Evolutionary conservation across 2,797 vertebrate genomes (phyloP), one percentile per base, ranked within the genome.

Genomic region (Remorina albescens): DNA sequence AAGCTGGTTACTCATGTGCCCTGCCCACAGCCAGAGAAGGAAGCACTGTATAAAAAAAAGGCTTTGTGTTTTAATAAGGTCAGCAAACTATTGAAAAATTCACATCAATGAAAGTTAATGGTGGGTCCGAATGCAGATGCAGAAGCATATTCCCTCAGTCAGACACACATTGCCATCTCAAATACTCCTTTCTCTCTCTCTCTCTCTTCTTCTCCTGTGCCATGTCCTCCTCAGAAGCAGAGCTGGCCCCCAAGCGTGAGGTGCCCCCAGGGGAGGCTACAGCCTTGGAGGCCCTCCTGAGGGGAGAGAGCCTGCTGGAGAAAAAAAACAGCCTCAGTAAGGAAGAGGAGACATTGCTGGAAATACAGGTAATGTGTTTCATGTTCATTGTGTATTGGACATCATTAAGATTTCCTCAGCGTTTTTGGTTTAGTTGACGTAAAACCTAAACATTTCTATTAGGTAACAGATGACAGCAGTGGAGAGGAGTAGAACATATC

Each of bases 311-410:
- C 51, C 91, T 96, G 64, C 95, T 98, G 89, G 97, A 98, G 91
- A 98, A 98, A 88, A 90, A 90, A 68, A 93, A 78, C 84, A 92
- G 71, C 25, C 85, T 96, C 70, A 80, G 90, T 80, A 96, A 96
- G 85, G 98, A 99, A n/a, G 98, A 99, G 56, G 97, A 98, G 71
- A 97, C 95, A 61, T 81, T 97, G 80, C 94, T 97, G 89, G 98
- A 99, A 89, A 97, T 98, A 74, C 98, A 99, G 96, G 98, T 99
- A 91, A 34, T 8, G 53, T 11, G 42, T 37, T 13, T 10, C 8
- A 10, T 3, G 4, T 41, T 16, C 10, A 23, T n/a, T 28, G 23
- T 25, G 23, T n/a, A 4, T 55, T 30, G 34, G 37, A 5, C 16
- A 25, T 49, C 23, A 16, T 6, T 15, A 15, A 8, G 1, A 16